Percentiles rank a stretch among this genome's conserved stretches.
These are phyloP conservation scores for Tamias sibiricus DNA, from an alignment of 2,113 vertebrate species.

Conservation along the genomic window DNA sequence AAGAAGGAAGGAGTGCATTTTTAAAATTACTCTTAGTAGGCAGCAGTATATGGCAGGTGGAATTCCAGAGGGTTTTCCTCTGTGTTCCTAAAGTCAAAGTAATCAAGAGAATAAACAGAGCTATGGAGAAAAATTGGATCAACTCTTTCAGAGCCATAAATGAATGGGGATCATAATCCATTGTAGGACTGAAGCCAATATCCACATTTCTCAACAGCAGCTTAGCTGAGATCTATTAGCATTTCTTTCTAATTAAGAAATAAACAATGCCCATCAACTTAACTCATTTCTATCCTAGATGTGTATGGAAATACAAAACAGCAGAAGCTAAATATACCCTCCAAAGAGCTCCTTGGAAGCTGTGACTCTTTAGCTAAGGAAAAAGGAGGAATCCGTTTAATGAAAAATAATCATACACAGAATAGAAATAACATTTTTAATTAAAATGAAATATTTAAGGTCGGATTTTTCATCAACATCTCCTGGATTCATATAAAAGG, in stretches of 20 bases:
- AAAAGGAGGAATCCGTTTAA: neutral
- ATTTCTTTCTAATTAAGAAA: conserved; percentile 53
- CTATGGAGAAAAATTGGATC: neutral
- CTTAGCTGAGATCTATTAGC: neutral
- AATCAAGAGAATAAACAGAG: neutral
- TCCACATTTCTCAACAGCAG: neutral
- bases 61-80: neutral
- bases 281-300: neutral
- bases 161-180: neutral
- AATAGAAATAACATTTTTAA: neutral
- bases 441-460: neutral
- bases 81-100: conserved; percentile 3
- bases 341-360: neutral
- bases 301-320: conserved; percentile 24
- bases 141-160: neutral
- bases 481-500: conserved; percentile 40
- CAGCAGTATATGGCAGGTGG: neutral
- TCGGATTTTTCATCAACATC: neutral
- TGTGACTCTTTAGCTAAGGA: neutral
- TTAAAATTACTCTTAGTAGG: neutral
- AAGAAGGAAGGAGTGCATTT: neutral
- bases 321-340: neutral
- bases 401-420: neutral
- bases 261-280: neutral
- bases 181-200: neutral